phyloP scores from a whole-genome alignment of 2,888 invertebrate species.

The Hanleya hanleyi region DNA sequence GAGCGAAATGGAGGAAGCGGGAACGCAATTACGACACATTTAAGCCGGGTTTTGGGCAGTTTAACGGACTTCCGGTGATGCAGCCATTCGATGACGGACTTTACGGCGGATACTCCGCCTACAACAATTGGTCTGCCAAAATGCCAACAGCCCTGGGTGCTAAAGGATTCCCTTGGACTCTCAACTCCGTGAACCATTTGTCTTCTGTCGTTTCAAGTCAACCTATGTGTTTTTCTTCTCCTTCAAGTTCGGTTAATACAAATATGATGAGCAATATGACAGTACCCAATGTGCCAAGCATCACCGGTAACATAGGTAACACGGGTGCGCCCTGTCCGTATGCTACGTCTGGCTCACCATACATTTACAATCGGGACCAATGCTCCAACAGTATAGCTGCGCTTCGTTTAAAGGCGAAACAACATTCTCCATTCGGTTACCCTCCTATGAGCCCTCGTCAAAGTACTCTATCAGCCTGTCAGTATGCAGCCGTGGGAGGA shows the following conservation, averaged over 20 bases:
- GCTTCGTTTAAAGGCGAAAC: conserved; percentile 91
- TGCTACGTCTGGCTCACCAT: conserved; percentile 89
- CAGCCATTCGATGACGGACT: conserved; percentile 90
- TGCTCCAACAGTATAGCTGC: conserved; percentile 89
- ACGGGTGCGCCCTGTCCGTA: conserved; percentile 81
- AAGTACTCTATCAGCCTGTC: conserved; percentile 65
- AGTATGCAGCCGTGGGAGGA: conserved; percentile 60
- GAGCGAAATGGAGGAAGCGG: conserved; percentile 64
- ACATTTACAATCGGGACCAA: conserved; percentile 80
- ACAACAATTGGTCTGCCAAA: conserved; percentile 95
- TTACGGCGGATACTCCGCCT: conserved; percentile 89
- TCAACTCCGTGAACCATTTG: conserved; percentile 79
- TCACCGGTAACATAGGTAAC: conserved; percentile 18
- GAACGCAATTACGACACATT: conserved; percentile 77
- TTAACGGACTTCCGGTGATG: conserved; percentile 83
- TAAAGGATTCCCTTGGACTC: conserved; percentile 85
- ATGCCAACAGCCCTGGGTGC: conserved; percentile 88
- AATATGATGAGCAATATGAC: conserved; percentile 60
- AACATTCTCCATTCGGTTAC: conserved; percentile 79
- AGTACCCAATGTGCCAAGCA: conserved; percentile 41
- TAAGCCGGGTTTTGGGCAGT: conserved; percentile 87
- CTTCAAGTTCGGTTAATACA: conserved; percentile 68
- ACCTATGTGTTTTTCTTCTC: conserved; percentile 27
- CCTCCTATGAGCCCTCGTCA: conserved; percentile 51
- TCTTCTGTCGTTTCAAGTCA: conserved; percentile 74